Percentiles rank a stretch among this genome's conserved stretches.
These are phyloP conservation scores for Brachyptera putata DNA, from an alignment of 2,888 invertebrate species.

Conservation along the genomic window DNA sequence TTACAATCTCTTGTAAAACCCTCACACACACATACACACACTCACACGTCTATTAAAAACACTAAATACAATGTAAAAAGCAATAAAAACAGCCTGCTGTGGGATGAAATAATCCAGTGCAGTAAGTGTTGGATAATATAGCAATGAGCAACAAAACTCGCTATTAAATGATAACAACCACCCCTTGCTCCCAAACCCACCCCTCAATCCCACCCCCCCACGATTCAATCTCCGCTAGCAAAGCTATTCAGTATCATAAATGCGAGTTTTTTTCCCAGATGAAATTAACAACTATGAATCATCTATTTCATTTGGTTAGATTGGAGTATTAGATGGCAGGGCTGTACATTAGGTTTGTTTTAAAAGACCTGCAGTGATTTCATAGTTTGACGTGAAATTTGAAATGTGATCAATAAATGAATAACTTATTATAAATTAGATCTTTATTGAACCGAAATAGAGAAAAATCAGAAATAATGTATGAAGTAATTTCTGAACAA, in stretches of 20 bases:
- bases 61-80: neutral
- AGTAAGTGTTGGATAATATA: constrained; percentile 1
- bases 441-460: too few species aligned
- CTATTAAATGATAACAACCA: constrained; percentile 2
- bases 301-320: constrained; percentile 16
- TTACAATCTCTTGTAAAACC: constrained; percentile 10
- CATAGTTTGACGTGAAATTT: too few species aligned
- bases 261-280: neutral
- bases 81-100: constrained; percentile 5
- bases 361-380: too few species aligned
- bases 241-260: too few species aligned
- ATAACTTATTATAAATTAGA: too few species aligned
- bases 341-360: neutral
- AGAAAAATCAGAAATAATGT: too few species aligned
- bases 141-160: neutral
- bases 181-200: neutral
- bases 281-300: constrained; percentile 18
- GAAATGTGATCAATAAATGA: neutral
- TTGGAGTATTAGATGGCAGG: neutral
- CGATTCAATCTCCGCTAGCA: neutral
- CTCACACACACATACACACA: too few species aligned
- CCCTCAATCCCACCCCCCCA: neutral
- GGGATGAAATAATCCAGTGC: neutral
- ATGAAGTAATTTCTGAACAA: too few species aligned
- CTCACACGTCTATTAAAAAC: neutral